Evolutionary conservation across 2,888 invertebrate species (phyloP).

Genomic region (Lochmaea capreae): DNA sequence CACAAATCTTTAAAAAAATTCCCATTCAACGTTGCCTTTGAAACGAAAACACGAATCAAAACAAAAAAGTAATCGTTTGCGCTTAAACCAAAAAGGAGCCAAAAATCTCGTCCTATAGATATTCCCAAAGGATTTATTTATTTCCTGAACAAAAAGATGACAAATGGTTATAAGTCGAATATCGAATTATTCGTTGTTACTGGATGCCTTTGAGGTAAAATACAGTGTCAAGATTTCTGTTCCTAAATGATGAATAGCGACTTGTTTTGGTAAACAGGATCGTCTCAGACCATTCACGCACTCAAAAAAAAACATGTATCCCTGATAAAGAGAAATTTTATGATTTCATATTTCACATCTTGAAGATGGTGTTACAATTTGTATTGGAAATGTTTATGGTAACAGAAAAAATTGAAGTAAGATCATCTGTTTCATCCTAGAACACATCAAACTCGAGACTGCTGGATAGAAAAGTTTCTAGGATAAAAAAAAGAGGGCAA

Average conservation of each 20-base stretch:
- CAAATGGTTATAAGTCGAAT: constrained; percentile 54
- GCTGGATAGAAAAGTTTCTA: too few relatives aligned
- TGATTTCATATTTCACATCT: too few relatives aligned
- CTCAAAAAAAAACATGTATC: too few relatives aligned
- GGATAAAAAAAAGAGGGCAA: too few relatives aligned
- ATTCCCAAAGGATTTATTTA: constrained; percentile 40
- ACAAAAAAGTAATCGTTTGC: constrained; percentile 23
- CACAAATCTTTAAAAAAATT: constrained; percentile 4
- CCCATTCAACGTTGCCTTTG: constrained; percentile 16
- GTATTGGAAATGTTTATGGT: too few relatives aligned
- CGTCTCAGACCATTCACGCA: neutral
- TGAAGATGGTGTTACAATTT: too few relatives aligned
- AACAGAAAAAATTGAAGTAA: too few relatives aligned
- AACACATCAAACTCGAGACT: too few relatives aligned
- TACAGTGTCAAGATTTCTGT: constrained; percentile 52
- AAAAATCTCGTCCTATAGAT: constrained; percentile 31
- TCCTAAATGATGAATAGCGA: constrained; percentile 50
- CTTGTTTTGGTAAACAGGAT: constrained; percentile 35
- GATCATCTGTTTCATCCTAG: too few relatives aligned
- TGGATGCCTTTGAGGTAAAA: constrained; percentile 54
- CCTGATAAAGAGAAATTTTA: too few relatives aligned
- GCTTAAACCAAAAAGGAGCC: constrained; percentile 20
- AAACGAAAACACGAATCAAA: constrained; percentile 17
- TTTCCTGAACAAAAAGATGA: constrained; percentile 52
- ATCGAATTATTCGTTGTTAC: constrained; percentile 57